These are phyloP conservation scores for Rhodinocichla rosea DNA, from an alignment of 2,113 vertebrate species.

Conservation along the genomic window DNA sequence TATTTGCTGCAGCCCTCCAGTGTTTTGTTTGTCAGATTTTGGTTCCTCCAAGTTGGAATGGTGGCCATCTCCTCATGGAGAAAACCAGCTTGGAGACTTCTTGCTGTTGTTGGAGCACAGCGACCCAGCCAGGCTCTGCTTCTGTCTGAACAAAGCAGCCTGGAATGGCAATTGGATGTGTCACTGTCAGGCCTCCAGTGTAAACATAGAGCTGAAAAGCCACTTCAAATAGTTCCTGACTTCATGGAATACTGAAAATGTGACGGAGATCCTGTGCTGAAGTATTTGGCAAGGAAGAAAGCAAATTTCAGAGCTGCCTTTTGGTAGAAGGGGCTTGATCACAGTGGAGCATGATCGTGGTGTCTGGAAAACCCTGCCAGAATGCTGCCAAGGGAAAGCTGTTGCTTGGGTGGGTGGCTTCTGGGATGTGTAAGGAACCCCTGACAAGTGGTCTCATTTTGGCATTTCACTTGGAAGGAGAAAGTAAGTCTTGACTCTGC, in stretches of 20 bases:
- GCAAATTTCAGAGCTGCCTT: background rate
- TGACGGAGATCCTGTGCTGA: fast-evolving
- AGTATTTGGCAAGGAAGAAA: background rate
- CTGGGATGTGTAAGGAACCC: background rate
- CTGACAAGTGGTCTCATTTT: background rate
- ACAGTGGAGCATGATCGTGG: background rate
- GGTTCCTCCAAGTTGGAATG: background rate
- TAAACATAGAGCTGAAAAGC: background rate
- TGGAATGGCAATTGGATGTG: background rate
- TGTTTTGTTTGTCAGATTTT: background rate
- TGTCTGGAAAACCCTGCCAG: background rate
- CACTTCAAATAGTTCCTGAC: background rate
- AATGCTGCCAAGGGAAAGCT: background rate
- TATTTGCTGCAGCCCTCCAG: background rate
- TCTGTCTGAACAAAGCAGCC: background rate
- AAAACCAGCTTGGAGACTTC: background rate
- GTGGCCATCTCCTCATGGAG: fast-evolving
- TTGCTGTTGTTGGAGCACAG: background rate
- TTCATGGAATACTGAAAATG: background rate
- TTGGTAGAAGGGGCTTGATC: background rate
- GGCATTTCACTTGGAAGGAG: background rate
- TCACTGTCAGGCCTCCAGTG: background rate
- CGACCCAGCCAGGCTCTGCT: background rate
- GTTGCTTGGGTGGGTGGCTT: background rate
- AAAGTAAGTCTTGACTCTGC: background rate